Percentiles rank a stretch among this genome's conserved stretches.
Evolutionary conservation across 2,888 invertebrate species (phyloP).

Genomic region (Megaustenia siamemsis): DNA sequence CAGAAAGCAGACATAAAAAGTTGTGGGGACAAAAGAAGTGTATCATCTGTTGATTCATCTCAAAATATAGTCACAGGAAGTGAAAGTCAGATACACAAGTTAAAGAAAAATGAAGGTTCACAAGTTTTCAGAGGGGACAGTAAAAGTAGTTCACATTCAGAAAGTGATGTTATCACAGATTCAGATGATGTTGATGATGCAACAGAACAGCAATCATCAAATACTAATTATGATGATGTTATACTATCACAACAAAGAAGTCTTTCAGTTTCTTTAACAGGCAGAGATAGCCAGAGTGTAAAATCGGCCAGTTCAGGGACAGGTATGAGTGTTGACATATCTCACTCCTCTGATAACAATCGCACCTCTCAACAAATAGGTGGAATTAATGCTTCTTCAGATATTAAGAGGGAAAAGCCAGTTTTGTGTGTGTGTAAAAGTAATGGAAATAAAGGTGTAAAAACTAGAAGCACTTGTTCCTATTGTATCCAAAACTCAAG

Average conservation of each 20-base stretch:
- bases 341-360: not conserved
- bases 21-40: not conserved
- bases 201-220: not conserved
- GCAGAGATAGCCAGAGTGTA: not conserved
- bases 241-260: not conserved
- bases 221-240: not conserved
- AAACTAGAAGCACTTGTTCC: not conserved
- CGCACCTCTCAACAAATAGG: not conserved
- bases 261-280: not conserved
- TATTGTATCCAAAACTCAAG: not conserved
- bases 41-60: not conserved
- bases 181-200: not conserved
- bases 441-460: not conserved
- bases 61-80: not conserved
- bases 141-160: slow-evolving; percentile 2
- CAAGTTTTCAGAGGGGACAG: not conserved
- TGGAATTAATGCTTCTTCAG: not conserved
- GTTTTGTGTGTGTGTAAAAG: not conserved
- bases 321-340: not conserved
- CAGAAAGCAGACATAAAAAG: not conserved
- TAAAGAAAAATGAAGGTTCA: not conserved
- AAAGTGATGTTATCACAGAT: not conserved
- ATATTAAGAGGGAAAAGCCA: not conserved
- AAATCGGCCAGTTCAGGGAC: not conserved
- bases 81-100: not conserved